Conservation (phyloP, 2,113 vertebrate genomes). For the Thinocorus orbignyianus region DNA sequence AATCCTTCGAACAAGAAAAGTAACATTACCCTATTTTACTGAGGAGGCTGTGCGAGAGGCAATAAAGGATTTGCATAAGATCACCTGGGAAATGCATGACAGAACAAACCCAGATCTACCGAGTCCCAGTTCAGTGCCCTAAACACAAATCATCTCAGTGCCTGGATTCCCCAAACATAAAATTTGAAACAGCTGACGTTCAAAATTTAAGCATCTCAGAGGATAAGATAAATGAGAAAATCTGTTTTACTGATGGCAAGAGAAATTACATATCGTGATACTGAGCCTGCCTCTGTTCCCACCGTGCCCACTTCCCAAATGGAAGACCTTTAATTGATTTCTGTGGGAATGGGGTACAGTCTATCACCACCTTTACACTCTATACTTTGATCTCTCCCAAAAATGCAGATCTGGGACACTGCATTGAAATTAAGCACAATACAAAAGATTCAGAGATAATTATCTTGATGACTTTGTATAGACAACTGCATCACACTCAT, state of each 20-base stretch:
- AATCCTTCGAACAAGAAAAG: not conserved
- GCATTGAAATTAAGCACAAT: not conserved
- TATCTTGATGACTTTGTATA: not conserved
- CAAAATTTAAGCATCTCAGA: slow-evolving; percentile 47
- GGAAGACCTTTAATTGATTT: slow-evolving; percentile 49
- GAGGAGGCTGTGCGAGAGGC: not conserved
- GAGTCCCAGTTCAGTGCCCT: not conserved
- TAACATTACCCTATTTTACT: not conserved
- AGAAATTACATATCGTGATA: not conserved
- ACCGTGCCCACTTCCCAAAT: not conserved
- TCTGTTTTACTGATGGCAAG: slow-evolving; percentile 23
- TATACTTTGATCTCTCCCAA: slow-evolving; percentile 23
- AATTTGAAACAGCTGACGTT: slow-evolving; percentile 45
- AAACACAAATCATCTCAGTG: slow-evolving; percentile 40
- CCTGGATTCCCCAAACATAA: slow-evolving; percentile 43
- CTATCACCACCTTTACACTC: not conserved
- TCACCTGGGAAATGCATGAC: slow-evolving; percentile 19
- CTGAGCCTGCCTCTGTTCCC: not conserved
- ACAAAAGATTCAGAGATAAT: slow-evolving; percentile 7
- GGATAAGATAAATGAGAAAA: slow-evolving; percentile 59
- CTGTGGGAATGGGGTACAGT: not conserved
- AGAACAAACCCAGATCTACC: slow-evolving; percentile 19
- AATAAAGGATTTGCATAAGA: slow-evolving; percentile 47
- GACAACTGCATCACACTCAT: not conserved
- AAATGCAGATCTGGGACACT: not conserved